phyloP scores from a whole-genome alignment of 1,140 invertebrate genomes.

The Heliothis subflexa region DNA sequence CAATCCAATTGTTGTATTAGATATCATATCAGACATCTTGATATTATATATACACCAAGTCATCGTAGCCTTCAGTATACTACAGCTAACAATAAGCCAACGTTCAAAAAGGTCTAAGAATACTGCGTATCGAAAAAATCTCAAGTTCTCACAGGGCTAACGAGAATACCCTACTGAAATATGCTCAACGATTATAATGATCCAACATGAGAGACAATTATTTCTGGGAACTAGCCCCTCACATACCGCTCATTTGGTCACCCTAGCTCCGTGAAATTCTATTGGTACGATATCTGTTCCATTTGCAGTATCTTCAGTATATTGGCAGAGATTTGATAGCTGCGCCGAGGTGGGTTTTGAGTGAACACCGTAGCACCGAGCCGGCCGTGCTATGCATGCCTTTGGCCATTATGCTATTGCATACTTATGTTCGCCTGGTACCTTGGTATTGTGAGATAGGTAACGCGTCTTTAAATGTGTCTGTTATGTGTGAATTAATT shows the following conservation, averaged over 20 bases:
- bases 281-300: conserved; percentile 62
- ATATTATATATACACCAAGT: too few species aligned
- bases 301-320: conserved; percentile 71
- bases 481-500: background rate
- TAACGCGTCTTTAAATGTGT: background rate
- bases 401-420: background rate
- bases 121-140: too few species aligned
- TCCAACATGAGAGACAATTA: background rate
- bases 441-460: background rate
- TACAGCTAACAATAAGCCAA: too few species aligned
- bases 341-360: conserved; percentile 51
- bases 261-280: conserved; percentile 52
- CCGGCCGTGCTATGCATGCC: conserved; percentile 28
- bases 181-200: too few species aligned
- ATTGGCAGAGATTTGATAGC: conserved; percentile 62
- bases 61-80: too few species aligned
- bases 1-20: too few species aligned
- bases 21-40: too few species aligned
- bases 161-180: too few species aligned
- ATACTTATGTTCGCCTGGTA: background rate
- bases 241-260: background rate
- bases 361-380: conserved; percentile 52
- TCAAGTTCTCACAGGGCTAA: too few species aligned
- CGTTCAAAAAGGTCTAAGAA: too few species aligned
- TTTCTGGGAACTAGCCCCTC: background rate